These are phyloP conservation scores for Temnothorax nylanderi DNA, from an alignment of 1,140 invertebrate species.

Conservation along the genomic window DNA sequence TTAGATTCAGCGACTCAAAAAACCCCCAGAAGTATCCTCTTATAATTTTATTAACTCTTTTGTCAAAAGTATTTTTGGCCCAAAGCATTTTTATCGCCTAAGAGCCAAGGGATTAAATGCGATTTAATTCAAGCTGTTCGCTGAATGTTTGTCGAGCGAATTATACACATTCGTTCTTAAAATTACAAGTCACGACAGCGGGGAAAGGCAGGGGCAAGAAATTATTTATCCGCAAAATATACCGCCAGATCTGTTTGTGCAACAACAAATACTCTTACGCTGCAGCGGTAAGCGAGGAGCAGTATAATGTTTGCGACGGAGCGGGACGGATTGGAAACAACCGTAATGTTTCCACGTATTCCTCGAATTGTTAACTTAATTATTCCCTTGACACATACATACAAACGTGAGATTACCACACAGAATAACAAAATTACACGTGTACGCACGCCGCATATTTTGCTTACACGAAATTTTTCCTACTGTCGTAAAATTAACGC, in stretches of 20 bases:
- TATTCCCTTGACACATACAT: background rate
- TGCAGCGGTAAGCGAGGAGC: background rate
- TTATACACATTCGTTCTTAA: constrained; percentile 44
- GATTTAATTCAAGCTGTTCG: constrained; percentile 38
- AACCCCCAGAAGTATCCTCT: no score
- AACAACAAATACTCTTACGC: constrained; percentile 17
- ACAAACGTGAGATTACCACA: background rate
- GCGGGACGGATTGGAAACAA: constrained; percentile 21
- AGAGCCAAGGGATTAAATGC: background rate
- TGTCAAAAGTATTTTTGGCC: no score
- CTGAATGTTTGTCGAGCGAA: constrained; percentile 9
- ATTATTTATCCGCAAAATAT: constrained; percentile 50
- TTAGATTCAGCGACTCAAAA: no score
- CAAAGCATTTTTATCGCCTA: no score
- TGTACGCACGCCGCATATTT: background rate
- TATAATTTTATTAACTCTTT: no score
- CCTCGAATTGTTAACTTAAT: constrained; percentile 30
- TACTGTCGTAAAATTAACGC: background rate
- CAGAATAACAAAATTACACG: background rate
- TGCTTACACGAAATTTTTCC: background rate
- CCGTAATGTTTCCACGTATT: constrained; percentile 3
- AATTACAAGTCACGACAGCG: background rate
- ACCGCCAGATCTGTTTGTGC: constrained; percentile 31
- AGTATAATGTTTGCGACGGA: background rate
- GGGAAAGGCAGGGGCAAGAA: background rate